Base-by-base conservation (phyloP, 2,888 invertebrate genomes). In the Dromius quadrimaculatus region DNA sequence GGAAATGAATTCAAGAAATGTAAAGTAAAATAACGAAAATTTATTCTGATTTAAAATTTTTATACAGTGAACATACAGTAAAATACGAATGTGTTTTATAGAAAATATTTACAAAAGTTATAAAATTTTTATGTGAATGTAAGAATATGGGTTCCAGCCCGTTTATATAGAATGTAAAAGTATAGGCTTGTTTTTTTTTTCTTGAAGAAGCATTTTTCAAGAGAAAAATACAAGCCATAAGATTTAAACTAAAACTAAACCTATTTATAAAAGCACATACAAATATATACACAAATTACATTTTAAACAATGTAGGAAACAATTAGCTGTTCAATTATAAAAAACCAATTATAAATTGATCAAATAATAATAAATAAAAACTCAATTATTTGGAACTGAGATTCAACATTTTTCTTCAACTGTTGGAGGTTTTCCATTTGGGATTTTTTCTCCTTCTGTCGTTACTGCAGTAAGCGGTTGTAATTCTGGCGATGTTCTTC, bases 81-180 rank as follows among this genome's bases (percentile, higher is more conserved):
- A n/a, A n/a, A n/a, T n/a, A n/a, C n/a, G 23, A 13, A 32, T 4
- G 32, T 11, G 20, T 47, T 47, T 20, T 61, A 61, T 62, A 62
- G 23, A 62, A 62, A 11, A 62, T 22, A 62, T 62, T 62, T 62
- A 62, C 62, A 62, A 62, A 62, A 41, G 5, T 22, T 36, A 23
- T 41, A 62, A 62, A 62, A 62, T 17, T 34, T 57, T 13, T 5
- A 4, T 28, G 22, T 41, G 62, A 62, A 62, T 62, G 62, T 62
- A 17, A 38, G 38, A 19, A 62, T 54, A 4, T 62, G 62, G 62
- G 62, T 62, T 62, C 62, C 62, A 62, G 62, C 62, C 62, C 62
- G 41, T 41, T 17, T 61, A 62, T 19, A 62, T 62, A 38, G 62
- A 62, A 62, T 62, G 62, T 62, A 20, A 41, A 62, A 62, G 62